Evolutionary conservation across 2,113 vertebrate species (phyloP).

Genomic region (Nyctereutes procyonoides): DNA sequence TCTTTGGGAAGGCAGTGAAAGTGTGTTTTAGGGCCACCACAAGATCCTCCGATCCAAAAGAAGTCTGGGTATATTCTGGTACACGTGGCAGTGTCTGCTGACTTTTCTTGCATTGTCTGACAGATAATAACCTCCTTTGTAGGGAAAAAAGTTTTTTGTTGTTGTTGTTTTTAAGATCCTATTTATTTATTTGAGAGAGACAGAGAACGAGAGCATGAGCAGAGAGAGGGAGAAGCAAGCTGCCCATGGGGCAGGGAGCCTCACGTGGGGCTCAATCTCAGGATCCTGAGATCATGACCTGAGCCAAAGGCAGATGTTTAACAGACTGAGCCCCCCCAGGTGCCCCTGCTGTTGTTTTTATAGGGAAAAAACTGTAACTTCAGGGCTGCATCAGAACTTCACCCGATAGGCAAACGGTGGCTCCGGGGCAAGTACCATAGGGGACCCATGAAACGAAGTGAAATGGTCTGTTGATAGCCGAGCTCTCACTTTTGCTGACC

Average conservation of each 20-base stretch:
- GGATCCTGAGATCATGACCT: no score
- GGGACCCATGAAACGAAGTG: not conserved
- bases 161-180: not conserved
- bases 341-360: not conserved
- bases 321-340: no score
- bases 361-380: not conserved
- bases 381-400: not conserved
- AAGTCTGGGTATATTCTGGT: not conserved
- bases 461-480: not conserved
- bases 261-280: no score
- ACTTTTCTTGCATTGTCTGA: not conserved
- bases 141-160: not conserved
- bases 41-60: no score
- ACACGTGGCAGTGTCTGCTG: not conserved
- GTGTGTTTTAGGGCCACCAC: accelerated
- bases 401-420: not conserved
- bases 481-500: not conserved
- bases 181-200: no score
- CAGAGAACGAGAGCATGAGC: no score
- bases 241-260: no score
- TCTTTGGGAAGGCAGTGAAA: not conserved
- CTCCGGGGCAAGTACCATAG: accelerated
- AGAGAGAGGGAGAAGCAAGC: no score
- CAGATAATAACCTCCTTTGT: not conserved
- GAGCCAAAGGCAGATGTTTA: no score